phyloP scores from a whole-genome alignment of 23 tunicate genomes.

The Clavelina lepadiformis region DNA sequence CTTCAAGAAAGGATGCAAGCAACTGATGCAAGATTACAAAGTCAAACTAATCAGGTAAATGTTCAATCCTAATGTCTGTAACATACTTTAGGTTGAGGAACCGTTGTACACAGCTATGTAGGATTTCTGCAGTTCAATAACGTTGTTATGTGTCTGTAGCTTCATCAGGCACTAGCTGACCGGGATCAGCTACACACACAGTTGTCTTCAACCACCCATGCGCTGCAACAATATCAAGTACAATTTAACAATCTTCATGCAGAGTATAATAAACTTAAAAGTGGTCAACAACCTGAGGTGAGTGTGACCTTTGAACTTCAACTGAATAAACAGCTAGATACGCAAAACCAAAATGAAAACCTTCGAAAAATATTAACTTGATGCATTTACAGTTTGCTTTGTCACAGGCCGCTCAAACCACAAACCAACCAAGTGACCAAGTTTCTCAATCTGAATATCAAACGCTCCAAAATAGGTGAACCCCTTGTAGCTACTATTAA shows the following conservation, averaged over 20 bases:
- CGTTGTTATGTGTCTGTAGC: slow-evolving; percentile 7
- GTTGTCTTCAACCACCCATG: slow-evolving; percentile 7
- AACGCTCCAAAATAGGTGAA: neutral
- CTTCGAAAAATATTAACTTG: too few species aligned
- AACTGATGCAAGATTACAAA: slow-evolving; percentile 7
- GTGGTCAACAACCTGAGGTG: slow-evolving; percentile 20
- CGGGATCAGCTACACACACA: slow-evolving; percentile 39
- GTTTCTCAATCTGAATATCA: neutral
- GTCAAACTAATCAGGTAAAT: slow-evolving; percentile 28
- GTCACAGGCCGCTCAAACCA: neutral
- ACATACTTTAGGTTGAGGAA: neutral
- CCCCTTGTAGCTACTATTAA: too few species aligned
- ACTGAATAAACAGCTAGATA: too few species aligned
- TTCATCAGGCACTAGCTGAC: slow-evolving; percentile 30
- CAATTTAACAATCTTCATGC: slow-evolving; percentile 39
- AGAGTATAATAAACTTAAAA: slow-evolving; percentile 26
- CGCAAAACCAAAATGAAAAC: too few species aligned
- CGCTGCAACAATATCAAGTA: slow-evolving; percentile 51
- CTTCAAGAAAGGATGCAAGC: slow-evolving; percentile 9
- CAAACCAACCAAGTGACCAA: too few species aligned
- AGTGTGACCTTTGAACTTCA: too few species aligned
- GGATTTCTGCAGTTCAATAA: neutral
- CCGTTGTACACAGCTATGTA: neutral
- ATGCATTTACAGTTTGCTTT: neutral
- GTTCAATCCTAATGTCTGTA: neutral